phyloP scores from a whole-genome alignment of 2,888 invertebrate species.

The Saturnia japonica region DNA sequence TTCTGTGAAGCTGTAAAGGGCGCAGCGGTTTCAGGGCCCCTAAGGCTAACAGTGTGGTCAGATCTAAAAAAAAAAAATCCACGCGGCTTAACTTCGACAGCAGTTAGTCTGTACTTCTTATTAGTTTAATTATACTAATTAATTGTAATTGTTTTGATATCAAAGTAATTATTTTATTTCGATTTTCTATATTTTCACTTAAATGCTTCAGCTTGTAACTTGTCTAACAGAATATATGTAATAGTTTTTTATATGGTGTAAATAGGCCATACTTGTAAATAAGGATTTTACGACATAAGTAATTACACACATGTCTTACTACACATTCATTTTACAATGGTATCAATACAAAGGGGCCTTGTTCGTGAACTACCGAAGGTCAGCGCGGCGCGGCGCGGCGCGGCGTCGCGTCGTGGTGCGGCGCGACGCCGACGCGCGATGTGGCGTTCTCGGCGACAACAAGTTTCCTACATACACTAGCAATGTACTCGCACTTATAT shows the following conservation, averaged over 20 bases:
- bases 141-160: no score
- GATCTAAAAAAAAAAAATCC: no score
- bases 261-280: background rate
- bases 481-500: constrained; percentile 60
- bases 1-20: no score
- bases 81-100: no score
- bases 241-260: background rate
- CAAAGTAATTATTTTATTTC: background rate
- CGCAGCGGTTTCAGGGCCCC: no score
- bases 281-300: background rate
- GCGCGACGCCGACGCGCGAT: no score
- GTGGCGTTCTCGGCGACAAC: constrained; percentile 53
- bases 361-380: constrained; percentile 78
- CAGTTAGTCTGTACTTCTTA: no score
- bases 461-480: constrained; percentile 63
- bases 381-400: constrained; percentile 36
- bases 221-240: background rate
- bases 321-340: constrained; percentile 26
- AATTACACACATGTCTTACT: constrained; percentile 14
- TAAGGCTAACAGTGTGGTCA: no score
- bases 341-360: constrained; percentile 70
- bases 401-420: constrained; percentile 26
- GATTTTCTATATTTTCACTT: background rate
- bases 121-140: no score
- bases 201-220: background rate